A percentile compares a stretch with the other conserved stretches of the same genome.
phyloP scores from a whole-genome alignment of 2,888 invertebrate genomes.

The Eulithis testata region DNA sequence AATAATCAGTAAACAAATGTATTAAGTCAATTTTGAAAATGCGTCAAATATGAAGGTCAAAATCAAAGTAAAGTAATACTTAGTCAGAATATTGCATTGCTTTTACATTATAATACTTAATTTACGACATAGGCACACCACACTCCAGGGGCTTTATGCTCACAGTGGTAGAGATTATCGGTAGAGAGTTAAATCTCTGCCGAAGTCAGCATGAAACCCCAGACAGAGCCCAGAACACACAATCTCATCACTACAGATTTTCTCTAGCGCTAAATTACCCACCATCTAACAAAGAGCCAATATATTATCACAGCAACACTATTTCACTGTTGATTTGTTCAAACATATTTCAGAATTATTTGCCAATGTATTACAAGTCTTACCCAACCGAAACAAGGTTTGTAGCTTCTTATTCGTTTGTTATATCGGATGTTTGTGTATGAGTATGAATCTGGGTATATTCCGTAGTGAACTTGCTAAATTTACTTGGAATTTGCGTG shows the following conservation, averaged over 20 bases:
- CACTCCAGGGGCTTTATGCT: too few relatives aligned
- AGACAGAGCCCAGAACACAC: too few relatives aligned
- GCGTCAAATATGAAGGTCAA: too few relatives aligned
- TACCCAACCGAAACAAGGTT: constrained; percentile 24
- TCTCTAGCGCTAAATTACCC: constrained; percentile 7
- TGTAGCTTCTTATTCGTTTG: not conserved
- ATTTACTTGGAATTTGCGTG: constrained; percentile 33
- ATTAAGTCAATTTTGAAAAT: too few relatives aligned
- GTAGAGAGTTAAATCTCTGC: too few relatives aligned
- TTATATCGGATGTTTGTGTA: constrained; percentile 33
- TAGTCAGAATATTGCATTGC: too few relatives aligned
- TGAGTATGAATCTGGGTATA: constrained; percentile 19
- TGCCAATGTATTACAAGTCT: constrained; percentile 16
- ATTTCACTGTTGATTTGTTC: constrained; percentile 33
- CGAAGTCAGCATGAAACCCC: too few relatives aligned
- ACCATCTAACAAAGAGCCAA: constrained; percentile 27
- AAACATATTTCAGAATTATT: constrained; percentile 29
- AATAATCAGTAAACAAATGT: too few relatives aligned
- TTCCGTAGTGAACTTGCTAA: constrained; percentile 30
- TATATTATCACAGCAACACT: constrained; percentile 32
- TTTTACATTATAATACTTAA: too few relatives aligned
- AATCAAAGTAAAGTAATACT: too few relatives aligned
- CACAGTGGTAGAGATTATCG: too few relatives aligned
- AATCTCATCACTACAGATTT: not conserved
- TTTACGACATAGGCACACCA: too few relatives aligned